phyloP scores from a whole-genome alignment of 2,113 vertebrate genomes.

The Thryonomys swinderianus region DNA sequence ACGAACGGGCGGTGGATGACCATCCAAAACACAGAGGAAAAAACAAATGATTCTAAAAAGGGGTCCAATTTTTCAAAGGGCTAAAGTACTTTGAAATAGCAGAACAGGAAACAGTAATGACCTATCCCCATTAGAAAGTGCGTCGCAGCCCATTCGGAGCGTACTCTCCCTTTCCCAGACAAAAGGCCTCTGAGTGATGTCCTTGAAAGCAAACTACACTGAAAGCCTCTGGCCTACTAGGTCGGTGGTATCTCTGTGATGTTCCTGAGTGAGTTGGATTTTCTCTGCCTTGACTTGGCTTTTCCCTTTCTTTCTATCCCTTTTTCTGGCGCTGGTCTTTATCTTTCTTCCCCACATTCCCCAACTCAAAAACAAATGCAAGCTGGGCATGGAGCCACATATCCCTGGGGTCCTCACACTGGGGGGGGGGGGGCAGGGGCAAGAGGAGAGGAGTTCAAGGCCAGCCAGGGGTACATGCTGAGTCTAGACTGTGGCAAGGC shows the following conservation, averaged over 20 bases:
- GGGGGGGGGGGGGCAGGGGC: not conserved
- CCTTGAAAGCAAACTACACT: constrained; percentile 69
- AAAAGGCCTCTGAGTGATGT: constrained; percentile 61
- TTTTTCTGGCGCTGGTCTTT: not conserved
- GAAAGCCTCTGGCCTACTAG: constrained; percentile 42
- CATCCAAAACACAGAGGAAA: no score
- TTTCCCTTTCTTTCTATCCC: constrained; percentile 4
- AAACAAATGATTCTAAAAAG: no score
- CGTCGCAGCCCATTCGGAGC: not conserved
- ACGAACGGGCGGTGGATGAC: no score
- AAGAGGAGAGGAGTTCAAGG: not conserved
- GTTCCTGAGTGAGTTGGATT: constrained; percentile 40
- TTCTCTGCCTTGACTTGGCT: constrained; percentile 62
- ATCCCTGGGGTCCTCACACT: not conserved
- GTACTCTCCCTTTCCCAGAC: not conserved
- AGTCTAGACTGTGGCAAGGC: not conserved
- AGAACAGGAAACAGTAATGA: not conserved
- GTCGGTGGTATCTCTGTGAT: constrained; percentile 60
- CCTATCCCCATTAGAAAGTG: constrained; percentile 2
- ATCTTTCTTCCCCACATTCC: not conserved
- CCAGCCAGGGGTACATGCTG: not conserved
- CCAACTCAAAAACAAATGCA: not conserved
- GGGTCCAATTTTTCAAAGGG: no score
- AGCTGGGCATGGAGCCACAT: not conserved
- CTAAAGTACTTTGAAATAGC: not conserved